These are phyloP conservation scores for Crossocerus cetratus DNA, from an alignment of 2,888 invertebrate species.

Conservation along the genomic window DNA sequence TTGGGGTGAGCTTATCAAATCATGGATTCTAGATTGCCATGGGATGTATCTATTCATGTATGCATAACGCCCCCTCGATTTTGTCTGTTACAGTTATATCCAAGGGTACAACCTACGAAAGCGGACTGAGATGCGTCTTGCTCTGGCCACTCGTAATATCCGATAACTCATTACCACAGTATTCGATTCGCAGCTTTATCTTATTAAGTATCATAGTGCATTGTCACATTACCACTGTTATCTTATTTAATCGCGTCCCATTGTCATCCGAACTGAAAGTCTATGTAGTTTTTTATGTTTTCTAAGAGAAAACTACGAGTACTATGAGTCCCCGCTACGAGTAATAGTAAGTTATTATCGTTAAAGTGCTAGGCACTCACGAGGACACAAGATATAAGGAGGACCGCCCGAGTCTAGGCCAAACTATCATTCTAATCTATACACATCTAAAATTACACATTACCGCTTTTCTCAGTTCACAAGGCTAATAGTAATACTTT, in stretches of 20 bases:
- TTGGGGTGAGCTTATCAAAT: slow-evolving; percentile 86
- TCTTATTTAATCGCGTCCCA: slow-evolving; percentile 64
- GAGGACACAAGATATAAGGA: slow-evolving; percentile 5
- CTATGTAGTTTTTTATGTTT: slow-evolving; percentile 34
- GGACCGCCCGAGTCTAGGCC: too few relatives aligned
- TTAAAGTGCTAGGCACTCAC: slow-evolving; percentile 15
- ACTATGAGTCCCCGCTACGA: slow-evolving; percentile 17
- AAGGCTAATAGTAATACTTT: too few relatives aligned
- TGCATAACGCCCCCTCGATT: neutral
- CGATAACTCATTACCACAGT: slow-evolving; percentile 74
- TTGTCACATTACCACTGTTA: slow-evolving; percentile 59
- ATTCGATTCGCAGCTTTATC: slow-evolving; percentile 76
- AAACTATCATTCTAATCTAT: too few relatives aligned
- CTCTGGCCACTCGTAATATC: slow-evolving; percentile 58
- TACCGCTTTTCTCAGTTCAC: too few relatives aligned
- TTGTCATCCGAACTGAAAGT: slow-evolving; percentile 42
- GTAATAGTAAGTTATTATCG: slow-evolving; percentile 37
- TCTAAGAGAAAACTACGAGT: slow-evolving; percentile 30
- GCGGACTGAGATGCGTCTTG: slow-evolving; percentile 67
- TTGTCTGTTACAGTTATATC: slow-evolving; percentile 76
- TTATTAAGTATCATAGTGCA: slow-evolving; percentile 65
- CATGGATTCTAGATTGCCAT: neutral
- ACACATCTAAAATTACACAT: too few relatives aligned
- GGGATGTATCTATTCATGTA: neutral
- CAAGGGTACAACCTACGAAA: slow-evolving; percentile 77